Evolutionary conservation across 2,113 vertebrate species (phyloP).

Genomic region (Lophius piscatorius): DNA sequence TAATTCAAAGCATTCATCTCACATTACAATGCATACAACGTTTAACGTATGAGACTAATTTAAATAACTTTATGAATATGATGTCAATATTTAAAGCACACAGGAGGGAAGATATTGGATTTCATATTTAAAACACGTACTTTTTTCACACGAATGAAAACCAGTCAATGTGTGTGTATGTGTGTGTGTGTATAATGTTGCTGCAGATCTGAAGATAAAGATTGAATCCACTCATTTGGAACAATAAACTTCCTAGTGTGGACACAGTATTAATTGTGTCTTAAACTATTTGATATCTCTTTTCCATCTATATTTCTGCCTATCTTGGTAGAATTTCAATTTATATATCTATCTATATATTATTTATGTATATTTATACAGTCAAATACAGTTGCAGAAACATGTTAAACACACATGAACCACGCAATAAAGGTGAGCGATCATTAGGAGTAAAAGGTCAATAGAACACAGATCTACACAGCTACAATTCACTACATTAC

Average conservation of each 20-base stretch:
- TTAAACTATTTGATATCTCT: slow-evolving; percentile 45
- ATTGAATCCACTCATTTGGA: slow-evolving; percentile 10
- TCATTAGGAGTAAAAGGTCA: slow-evolving; percentile 62
- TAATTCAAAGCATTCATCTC: slow-evolving; percentile 56
- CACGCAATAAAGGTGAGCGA: slow-evolving; percentile 66
- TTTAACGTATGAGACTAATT: slow-evolving; percentile 45
- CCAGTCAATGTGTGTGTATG: slow-evolving; percentile 15
- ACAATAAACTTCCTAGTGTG: slow-evolving; percentile 16
- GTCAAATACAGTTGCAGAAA: slow-evolving; percentile 73
- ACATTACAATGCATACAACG: slow-evolving; percentile 48
- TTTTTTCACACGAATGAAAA: slow-evolving; percentile 42
- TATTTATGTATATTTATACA: slow-evolving; percentile 82
- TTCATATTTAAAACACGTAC: slow-evolving; percentile 47
- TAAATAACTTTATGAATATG: slow-evolving; percentile 44
- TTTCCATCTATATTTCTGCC: slow-evolving; percentile 68
- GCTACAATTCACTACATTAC: slow-evolving; percentile 77
- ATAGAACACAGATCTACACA: slow-evolving; percentile 73
- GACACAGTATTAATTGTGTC: slow-evolving; percentile 23
- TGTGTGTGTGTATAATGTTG: too few species aligned
- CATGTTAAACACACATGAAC: slow-evolving; percentile 74
- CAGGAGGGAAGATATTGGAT: slow-evolving; percentile 63
- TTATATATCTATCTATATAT: slow-evolving; percentile 65
- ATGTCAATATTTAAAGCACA: slow-evolving; percentile 51
- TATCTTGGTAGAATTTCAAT: slow-evolving; percentile 68
- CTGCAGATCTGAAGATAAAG: slow-evolving; percentile 36